Percentiles rank a stretch among this genome's conserved stretches.
phyloP scores from a whole-genome alignment of 2,113 vertebrate genomes.

The Gasterosteus nipponicus region DNA sequence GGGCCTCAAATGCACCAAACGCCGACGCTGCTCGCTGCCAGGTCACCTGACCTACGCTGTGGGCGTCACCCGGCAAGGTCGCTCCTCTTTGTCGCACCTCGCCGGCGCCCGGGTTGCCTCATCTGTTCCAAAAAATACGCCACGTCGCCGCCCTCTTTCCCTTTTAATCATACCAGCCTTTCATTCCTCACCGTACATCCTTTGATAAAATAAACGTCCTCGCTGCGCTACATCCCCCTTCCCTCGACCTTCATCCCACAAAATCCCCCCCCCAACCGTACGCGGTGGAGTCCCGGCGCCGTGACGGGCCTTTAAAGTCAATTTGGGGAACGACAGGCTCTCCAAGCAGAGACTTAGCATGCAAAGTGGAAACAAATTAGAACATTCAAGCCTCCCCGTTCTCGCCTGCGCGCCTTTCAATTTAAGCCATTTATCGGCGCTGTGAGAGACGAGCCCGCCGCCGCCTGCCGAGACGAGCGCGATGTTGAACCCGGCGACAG shows the following conservation, averaged over 20 bases:
- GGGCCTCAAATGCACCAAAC: too few species aligned
- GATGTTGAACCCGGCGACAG: slow-evolving; percentile 16
- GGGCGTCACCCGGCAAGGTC: too few species aligned
- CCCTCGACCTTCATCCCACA: background rate
- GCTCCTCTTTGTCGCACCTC: too few species aligned
- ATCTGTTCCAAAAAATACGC: too few species aligned
- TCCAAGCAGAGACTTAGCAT: slow-evolving; percentile 2
- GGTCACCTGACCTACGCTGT: too few species aligned
- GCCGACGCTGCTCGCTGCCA: too few species aligned
- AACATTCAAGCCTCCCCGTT: slow-evolving; percentile 9
- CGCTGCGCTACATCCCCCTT: too few species aligned
- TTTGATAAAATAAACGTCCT: too few species aligned
- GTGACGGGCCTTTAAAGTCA: background rate
- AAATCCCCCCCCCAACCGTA: background rate
- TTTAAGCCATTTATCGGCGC: slow-evolving; percentile 26
- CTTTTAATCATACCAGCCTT: too few species aligned
- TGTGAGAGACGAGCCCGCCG: slow-evolving; percentile 21
- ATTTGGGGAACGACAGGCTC: background rate
- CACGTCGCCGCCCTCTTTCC: too few species aligned
- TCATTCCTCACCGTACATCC: too few species aligned
- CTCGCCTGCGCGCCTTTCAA: slow-evolving; percentile 8
- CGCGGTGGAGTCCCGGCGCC: background rate
- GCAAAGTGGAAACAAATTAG: background rate
- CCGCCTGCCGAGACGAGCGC: slow-evolving; percentile 3
- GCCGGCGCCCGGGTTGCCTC: too few species aligned